Evolutionary conservation across 1,140 invertebrate genomes (phyloP).

Genomic region (Saxidomus purpurata): DNA sequence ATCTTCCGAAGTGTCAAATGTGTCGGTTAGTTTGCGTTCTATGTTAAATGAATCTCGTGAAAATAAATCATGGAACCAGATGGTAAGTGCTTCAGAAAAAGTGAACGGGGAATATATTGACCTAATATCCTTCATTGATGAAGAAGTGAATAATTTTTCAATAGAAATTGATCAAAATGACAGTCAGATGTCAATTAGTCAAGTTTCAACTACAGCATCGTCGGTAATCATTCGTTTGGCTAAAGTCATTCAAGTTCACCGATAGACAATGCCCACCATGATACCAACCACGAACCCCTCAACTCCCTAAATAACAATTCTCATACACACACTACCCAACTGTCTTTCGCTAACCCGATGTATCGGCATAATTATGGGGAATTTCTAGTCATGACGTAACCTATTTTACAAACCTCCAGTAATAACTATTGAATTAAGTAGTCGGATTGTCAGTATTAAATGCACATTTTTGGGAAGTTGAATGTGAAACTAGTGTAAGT

Average conservation of each 20-base stretch:
- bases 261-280: conserved; percentile 89
- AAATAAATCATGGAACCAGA: conserved; percentile 84
- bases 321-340: conserved; percentile 86
- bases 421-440: conserved; percentile 78
- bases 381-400: conserved; percentile 71
- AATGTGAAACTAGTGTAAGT: too few relatives aligned
- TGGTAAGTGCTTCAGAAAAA: conserved; percentile 81
- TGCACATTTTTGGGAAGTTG: too few relatives aligned
- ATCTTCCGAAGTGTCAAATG: conserved; percentile 75
- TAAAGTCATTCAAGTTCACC: conserved; percentile 96
- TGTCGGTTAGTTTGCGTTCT: conserved; percentile 74
- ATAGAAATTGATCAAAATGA: conserved; percentile 76
- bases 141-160: conserved; percentile 79
- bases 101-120: conserved; percentile 84
- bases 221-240: conserved; percentile 96
- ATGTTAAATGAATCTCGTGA: conserved; percentile 75
- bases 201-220: conserved; percentile 93
- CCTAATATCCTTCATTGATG: conserved; percentile 85
- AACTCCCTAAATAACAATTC: conserved; percentile 42
- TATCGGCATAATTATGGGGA: conserved; percentile 87
- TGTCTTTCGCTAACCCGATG: conserved; percentile 95
- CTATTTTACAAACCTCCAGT: conserved; percentile 68
- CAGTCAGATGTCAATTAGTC: conserved; percentile 89
- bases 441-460: too few relatives aligned
- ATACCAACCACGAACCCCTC: conserved; percentile 3